Evolutionary conservation across 2,113 vertebrate genomes (phyloP).

Genomic region (Oryctolagus cuniculus): mOryCun1.1 NC_091439.1:21354501-21355000

Average conservation of each 20-base stretch:
- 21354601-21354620: neutral
- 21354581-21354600: neutral
- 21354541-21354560: neutral
- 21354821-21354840: neutral
- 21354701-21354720: neutral
- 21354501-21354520: neutral
- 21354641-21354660: neutral
- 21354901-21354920: neutral
- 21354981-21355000: neutral
- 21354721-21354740: neutral
- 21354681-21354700: conserved; percentile 11
- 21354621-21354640: neutral
- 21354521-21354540: accelerated
- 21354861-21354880: neutral
- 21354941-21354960: neutral
- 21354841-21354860: neutral
- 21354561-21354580: neutral
- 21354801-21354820: neutral
- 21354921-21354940: neutral
- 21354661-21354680: conserved; percentile 20
- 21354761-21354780: neutral
- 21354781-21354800: neutral
- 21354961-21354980: neutral
- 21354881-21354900: neutral
- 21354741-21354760: neutral